Percentiles rank a stretch among this genome's conserved stretches.
phyloP scores from a whole-genome alignment of 2,797 vertebrate genomes.

The Podarcis siculus region DNA sequence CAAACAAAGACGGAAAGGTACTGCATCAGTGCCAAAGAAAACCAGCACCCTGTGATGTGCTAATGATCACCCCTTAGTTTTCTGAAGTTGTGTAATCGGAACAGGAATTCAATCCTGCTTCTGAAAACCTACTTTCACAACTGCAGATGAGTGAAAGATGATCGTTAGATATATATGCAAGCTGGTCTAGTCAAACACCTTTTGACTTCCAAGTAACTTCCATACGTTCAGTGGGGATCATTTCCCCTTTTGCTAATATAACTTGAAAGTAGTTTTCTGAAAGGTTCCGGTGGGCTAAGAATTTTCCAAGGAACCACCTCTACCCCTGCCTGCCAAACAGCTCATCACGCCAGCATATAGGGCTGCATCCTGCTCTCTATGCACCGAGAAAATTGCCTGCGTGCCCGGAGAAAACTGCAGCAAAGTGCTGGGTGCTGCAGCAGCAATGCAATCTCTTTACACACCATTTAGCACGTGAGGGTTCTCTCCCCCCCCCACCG shows the following conservation, averaged over 20 bases:
- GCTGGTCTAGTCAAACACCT: slow-evolving; percentile 2
- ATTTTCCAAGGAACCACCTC: neutral
- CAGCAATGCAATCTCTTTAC: slow-evolving; percentile 57
- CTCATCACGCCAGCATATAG: too few species aligned
- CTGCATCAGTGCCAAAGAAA: neutral
- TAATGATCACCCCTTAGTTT: neutral
- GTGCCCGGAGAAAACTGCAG: slow-evolving; percentile 16
- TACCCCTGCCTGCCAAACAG: neutral
- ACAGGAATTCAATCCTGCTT: neutral
- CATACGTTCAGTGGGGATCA: slow-evolving; percentile 3
- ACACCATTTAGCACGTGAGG: slow-evolving; percentile 39
- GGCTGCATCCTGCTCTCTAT: too few species aligned
- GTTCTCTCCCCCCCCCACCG: neutral
- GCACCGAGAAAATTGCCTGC: neutral
- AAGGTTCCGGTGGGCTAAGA: slow-evolving; percentile 33
- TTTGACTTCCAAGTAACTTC: slow-evolving; percentile 30
- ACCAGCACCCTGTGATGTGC: neutral
- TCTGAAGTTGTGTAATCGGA: neutral
- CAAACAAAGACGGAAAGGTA: neutral
- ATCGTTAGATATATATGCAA: neutral
- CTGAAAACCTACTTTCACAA: neutral
- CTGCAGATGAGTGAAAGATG: neutral
- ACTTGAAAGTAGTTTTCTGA: neutral
- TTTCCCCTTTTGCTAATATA: slow-evolving; percentile 6
- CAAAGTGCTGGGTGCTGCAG: slow-evolving; percentile 24